Conservation (phyloP, 2,797 vertebrate species). For the Ctenochaetus hawaiiensis region DNA sequence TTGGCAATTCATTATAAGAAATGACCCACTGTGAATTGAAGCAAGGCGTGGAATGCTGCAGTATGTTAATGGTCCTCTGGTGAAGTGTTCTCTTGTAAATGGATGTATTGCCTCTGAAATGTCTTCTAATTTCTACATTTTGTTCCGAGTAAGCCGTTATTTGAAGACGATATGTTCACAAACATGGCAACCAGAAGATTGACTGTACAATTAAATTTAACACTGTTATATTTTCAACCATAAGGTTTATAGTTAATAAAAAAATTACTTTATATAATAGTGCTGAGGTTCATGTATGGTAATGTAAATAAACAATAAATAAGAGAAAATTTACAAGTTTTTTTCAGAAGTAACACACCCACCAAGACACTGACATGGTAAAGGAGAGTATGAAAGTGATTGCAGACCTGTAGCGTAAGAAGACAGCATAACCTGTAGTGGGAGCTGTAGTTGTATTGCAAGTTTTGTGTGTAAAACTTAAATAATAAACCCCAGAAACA, state of each 20-base stretch:
- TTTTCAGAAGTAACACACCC: not conserved
- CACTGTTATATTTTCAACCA: not conserved
- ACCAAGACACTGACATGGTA: not conserved
- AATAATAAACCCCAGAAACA: too few species aligned
- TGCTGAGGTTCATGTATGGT: not conserved
- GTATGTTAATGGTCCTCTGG: constrained; percentile 52
- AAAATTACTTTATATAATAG: not conserved
- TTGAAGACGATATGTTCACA: constrained; percentile 5
- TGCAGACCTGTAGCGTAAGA: too few species aligned
- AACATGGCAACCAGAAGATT: constrained; percentile 3
- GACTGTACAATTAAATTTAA: not conserved
- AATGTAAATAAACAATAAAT: not conserved
- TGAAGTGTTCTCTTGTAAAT: constrained; percentile 35
- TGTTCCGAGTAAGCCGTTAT: not conserved
- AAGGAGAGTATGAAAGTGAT: too few species aligned
- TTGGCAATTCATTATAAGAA: constrained; percentile 81
- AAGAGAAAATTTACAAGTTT: not conserved
- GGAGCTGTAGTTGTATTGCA: too few species aligned
- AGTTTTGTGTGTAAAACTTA: too few species aligned
- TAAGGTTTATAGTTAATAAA: not conserved
- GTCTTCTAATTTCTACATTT: constrained; percentile 17
- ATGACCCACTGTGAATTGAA: constrained; percentile 78
- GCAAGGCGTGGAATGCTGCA: constrained; percentile 40
- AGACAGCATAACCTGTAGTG: too few species aligned
- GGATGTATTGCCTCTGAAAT: constrained; percentile 48